Base-by-base conservation (phyloP, 2,797 vertebrate genomes). In the Epinephelus awoara region DNA sequence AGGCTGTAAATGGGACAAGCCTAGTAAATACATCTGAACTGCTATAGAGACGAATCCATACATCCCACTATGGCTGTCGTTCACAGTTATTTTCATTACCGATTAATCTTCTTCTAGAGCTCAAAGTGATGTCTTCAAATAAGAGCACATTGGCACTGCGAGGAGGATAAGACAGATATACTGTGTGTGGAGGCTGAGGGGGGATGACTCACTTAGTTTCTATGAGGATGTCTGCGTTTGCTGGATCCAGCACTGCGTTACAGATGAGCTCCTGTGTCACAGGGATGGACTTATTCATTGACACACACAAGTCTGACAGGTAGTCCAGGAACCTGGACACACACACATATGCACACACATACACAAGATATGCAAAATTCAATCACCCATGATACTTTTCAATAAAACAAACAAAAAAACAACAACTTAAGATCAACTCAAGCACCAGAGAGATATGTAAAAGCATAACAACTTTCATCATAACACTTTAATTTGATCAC, bases 221-320 rank as follows among this genome's bases (percentile, higher is more conserved):
- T 61, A 99, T 99, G 62, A 99, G 97, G 71, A 99, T 99, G 93
- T 99, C 98, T 4, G 95, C 96, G 0, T 99, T 99, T 44, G 96
- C 85, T 61, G 97, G 97, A 75, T 99, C 98, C 91, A 99, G 92
- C 50, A 99, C 98, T 0, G 98, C 98, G 85, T 97, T 99, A 81
- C 98, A 99, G 82, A 99, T 99, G 77, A 99, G 92, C 90, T 99
- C 98, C 93, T 99, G 98, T 4, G 98, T 99, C 85, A 99, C 98
- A 0, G 98, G 98, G 81, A 99, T 99, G 80, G 98, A 99, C 83
- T 99, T 99, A 93, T 98, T 99, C 97, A 99, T 99, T 58, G 98
- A 99, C 58, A 99, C 98, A 34, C 98, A 99, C 82, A 99, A 95
- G 92, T 99, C 98, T 0, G 98, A 99, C 70, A 99, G 94, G 90